Conservation (phyloP, 2,888 invertebrate genomes). For the Tetrapedia diversipes region DNA sequence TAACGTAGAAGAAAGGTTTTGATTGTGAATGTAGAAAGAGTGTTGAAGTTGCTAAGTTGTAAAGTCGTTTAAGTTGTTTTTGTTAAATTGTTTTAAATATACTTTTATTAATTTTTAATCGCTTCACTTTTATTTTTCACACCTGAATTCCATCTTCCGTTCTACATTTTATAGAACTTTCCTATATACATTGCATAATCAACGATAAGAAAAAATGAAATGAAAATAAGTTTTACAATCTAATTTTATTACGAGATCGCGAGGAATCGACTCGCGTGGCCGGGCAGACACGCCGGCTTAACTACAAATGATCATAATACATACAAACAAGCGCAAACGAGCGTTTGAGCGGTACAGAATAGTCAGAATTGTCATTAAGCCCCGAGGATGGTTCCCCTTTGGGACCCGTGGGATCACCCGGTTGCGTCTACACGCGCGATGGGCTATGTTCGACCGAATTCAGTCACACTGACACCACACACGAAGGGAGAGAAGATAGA, state of each 20-base stretch:
- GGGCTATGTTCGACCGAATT: constrained; percentile 26
- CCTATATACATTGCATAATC: no score
- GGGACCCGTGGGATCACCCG: constrained; percentile 78
- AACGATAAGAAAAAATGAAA: no score
- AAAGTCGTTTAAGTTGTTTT: no score
- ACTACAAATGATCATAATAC: constrained; percentile 69
- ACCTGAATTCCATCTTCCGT: no score
- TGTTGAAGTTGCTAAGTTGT: no score
- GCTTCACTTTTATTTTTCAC: no score
- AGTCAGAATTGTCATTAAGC: constrained; percentile 77
- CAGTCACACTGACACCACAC: constrained; percentile 5
- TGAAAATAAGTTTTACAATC: no score
- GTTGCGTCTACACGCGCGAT: constrained; percentile 53
- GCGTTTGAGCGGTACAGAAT: constrained; percentile 80
- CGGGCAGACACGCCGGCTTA: constrained; percentile 50
- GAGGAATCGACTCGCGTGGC: constrained; percentile 28
- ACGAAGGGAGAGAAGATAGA: neutral
- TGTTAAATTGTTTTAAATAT: no score
- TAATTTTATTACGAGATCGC: neutral
- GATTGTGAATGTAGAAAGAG: no score
- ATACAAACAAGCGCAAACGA: constrained; percentile 81
- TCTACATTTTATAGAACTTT: no score
- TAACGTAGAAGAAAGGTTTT: no score
- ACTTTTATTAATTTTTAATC: no score
- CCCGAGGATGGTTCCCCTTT: constrained; percentile 65